phyloP scores from a whole-genome alignment of 92 coral and sea anemone species.

The Phenganax subtilis region DNA sequence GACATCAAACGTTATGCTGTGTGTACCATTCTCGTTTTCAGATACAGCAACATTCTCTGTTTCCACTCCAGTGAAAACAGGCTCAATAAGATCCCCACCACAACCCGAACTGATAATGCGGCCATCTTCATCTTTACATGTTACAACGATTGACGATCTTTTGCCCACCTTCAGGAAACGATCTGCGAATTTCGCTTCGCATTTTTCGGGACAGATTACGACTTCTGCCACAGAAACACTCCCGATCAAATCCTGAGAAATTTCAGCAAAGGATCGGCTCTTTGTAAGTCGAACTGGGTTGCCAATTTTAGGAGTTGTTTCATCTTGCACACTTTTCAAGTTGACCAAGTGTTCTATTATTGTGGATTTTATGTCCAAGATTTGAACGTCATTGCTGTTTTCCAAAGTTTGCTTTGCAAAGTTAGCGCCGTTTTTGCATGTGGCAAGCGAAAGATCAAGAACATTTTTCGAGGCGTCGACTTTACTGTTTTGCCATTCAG shows the following conservation, averaged over 20 bases:
- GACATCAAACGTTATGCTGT: neutral
- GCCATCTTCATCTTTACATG: conserved; percentile 14
- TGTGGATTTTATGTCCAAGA: neutral
- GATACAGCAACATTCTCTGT: neutral
- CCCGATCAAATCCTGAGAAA: neutral
- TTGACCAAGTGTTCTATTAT: neutral
- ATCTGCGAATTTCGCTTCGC: conserved; percentile 4
- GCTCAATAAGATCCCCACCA: neutral
- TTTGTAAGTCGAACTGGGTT: neutral
- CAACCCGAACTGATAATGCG: neutral
- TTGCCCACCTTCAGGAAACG: neutral
- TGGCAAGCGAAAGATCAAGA: neutral
- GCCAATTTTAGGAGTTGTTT: neutral
- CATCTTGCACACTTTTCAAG: neutral
- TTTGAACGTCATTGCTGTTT: neutral
- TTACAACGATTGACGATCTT: neutral
- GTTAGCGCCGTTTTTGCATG: conserved; percentile 11
- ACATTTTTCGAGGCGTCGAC: neutral
- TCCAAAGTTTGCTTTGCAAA: neutral
- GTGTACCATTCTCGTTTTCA: conserved; percentile 4
- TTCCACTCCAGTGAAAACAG: conserved; percentile 9
- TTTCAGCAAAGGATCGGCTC: neutral
- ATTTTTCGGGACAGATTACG: neutral
- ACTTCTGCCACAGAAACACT: neutral
- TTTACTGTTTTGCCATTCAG: neutral